Base-by-base conservation (phyloP, 2,888 invertebrate genomes). In the Eristalis intricaria region DNA sequence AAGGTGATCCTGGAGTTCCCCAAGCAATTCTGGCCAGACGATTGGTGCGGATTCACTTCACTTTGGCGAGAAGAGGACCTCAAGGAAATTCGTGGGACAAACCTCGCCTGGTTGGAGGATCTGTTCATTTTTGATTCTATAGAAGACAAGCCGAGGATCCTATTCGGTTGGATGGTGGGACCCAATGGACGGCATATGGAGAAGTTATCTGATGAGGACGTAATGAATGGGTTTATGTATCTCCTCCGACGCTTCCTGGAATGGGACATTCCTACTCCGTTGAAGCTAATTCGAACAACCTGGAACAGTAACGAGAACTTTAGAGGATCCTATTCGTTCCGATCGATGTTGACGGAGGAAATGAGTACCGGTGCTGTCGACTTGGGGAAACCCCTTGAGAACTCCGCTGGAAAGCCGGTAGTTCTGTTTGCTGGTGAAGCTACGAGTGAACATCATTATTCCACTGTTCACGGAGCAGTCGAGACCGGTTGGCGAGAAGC, bases 401-500 rank as follows among this genome's bases (percentile, higher is more conserved):
- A 70, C 22, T 11, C 26, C 0, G 73, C 78, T 40, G 90, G 90
- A 61, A 93, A 93, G 78, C 94, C 95, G 73, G 93, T 95, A 0
- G 93, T 96, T 1, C 94, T 95, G 85, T 96, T 96, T 90, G 96
- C 95, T 4, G 96, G 96, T 0, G 96, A 96, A 91, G 96, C 96
- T 0, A 95, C 95, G 0, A 95, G 95, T 8, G 94, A 94, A 75
- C 94, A 95, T 89, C 94, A 94, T 90, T 96, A 95, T 90, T 94
- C 95, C 0, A 95, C 95, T 0, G 96, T 95, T 0, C 96, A 97
- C 90, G 96, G 96, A 0, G 97, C 97, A 0, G 92, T 96, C 0
- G 96, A 96, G 90, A 94, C 95, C 5, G 97, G 97, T 0, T 95
- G 95, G 91, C 94, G 96, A 58, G 96, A 96, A 91, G 96, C 96